These are phyloP conservation scores for Heteromormyrus szaboi DNA, from an alignment of 2,797 vertebrate species.

Conservation along the genomic window DNA sequence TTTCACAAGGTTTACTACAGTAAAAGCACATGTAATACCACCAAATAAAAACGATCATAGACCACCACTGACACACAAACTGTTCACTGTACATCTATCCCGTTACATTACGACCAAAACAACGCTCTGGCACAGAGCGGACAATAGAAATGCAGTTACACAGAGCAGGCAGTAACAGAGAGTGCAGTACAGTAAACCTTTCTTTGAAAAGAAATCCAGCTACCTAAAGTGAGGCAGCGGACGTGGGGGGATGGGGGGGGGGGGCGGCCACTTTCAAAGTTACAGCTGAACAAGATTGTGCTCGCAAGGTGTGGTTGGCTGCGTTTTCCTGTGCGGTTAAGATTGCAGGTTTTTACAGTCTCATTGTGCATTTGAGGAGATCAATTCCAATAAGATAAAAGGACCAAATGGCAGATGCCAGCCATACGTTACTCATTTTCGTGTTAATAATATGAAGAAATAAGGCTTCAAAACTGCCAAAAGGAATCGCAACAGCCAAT, in stretches of 20 bases:
- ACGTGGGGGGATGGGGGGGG: neutral
- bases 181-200: conserved; percentile 20
- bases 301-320: conserved; percentile 29
- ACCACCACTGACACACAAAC: conserved; percentile 12
- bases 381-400: neutral
- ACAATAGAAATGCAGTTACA: conserved; percentile 19
- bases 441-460: conserved; percentile 18
- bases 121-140: conserved; percentile 28
- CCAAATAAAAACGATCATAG: conserved; percentile 11
- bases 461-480: conserved; percentile 21
- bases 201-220: conserved; percentile 26
- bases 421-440: conserved; percentile 15
- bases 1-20: neutral
- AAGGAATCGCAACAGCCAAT: neutral
- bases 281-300: conserved; percentile 39
- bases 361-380: neutral
- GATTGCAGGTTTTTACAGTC: conserved; percentile 2
- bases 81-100: conserved; percentile 35
- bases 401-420: conserved; percentile 17
- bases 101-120: conserved; percentile 29
- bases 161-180: conserved; percentile 28
- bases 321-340: conserved; percentile 9
- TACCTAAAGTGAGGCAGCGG: neutral
- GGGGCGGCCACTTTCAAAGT: conserved; percentile 21
- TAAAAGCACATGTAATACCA: conserved; percentile 17